Percentiles rank a stretch among this genome's conserved stretches.
phyloP scores from a whole-genome alignment of 2,888 invertebrate species.

The Mechanitis mazaeus region DNA sequence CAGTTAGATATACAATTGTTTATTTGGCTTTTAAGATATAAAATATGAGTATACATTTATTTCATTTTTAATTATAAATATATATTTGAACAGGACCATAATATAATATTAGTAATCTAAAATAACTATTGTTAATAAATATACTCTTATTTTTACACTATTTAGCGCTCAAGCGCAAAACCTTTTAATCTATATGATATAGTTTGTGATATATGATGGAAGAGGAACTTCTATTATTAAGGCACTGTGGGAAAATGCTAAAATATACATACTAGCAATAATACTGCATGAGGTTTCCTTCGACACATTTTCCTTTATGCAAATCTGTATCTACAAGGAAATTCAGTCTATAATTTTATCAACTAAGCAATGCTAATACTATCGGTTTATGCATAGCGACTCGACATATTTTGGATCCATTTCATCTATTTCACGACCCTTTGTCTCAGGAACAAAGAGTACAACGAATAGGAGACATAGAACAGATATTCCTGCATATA shows the following conservation, averaged over 20 bases:
- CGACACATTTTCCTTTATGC: neutral
- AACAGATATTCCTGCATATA: conserved; percentile 88
- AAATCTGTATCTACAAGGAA: conserved; percentile 28
- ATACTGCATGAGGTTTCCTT: conserved; percentile 35
- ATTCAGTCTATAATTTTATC: conserved; percentile 35
- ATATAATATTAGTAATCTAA: no score
- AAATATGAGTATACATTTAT: no score
- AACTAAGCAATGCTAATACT: conserved; percentile 37
- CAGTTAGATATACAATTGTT: conserved; percentile 1
- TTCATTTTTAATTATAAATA: no score
- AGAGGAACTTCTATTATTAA: conserved; percentile 24
- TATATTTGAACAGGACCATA: no score
- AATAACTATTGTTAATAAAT: no score
- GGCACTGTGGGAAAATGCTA: conserved; percentile 26
- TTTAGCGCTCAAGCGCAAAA: no score
- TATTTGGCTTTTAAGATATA: no score
- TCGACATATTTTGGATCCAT: conserved; percentile 84
- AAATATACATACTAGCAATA: conserved; percentile 31
- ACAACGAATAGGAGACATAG: conserved; percentile 88
- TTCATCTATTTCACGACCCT: conserved; percentile 91
- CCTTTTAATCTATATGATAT: neutral
- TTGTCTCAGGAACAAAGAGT: conserved; percentile 92
- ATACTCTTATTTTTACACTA: no score
- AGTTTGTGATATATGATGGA: conserved; percentile 22
- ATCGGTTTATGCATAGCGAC: conserved; percentile 75